Conservation (phyloP, 2,797 vertebrate genomes). For the Falco cherrug region DNA sequence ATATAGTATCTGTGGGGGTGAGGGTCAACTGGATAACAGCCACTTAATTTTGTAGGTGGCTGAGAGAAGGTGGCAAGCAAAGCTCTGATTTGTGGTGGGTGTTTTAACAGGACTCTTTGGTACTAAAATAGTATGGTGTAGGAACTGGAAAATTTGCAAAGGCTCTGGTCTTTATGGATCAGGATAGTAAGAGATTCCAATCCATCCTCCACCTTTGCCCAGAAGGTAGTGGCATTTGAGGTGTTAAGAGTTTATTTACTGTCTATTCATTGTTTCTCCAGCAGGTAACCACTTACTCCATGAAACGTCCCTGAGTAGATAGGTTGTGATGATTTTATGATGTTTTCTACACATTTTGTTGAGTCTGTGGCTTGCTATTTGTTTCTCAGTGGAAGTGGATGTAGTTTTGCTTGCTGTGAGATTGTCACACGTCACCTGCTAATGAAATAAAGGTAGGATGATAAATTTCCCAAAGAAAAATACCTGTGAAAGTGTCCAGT, state of each 20-base stretch:
- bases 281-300: neutral
- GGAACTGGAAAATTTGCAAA: slow-evolving; percentile 41
- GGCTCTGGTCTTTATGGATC: slow-evolving; percentile 23
- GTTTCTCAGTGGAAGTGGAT: neutral
- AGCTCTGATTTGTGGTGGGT: slow-evolving; percentile 27
- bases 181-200: neutral
- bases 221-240: neutral
- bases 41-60: slow-evolving; percentile 28
- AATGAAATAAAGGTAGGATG: neutral
- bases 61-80: slow-evolving; percentile 49
- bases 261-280: neutral
- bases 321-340: neutral
- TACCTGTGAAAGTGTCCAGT: neutral
- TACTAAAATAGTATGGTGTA: slow-evolving; percentile 49
- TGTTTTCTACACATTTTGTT: neutral
- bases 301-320: neutral
- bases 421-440: neutral
- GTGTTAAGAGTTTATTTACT: neutral
- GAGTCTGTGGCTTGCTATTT: neutral
- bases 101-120: slow-evolving; percentile 40
- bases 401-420: neutral
- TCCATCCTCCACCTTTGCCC: neutral
- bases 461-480: neutral
- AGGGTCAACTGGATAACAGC: slow-evolving; percentile 17
- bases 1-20: neutral